Base-by-base conservation (phyloP, 2,113 vertebrate genomes). In the Mus spicilegus region DNA sequence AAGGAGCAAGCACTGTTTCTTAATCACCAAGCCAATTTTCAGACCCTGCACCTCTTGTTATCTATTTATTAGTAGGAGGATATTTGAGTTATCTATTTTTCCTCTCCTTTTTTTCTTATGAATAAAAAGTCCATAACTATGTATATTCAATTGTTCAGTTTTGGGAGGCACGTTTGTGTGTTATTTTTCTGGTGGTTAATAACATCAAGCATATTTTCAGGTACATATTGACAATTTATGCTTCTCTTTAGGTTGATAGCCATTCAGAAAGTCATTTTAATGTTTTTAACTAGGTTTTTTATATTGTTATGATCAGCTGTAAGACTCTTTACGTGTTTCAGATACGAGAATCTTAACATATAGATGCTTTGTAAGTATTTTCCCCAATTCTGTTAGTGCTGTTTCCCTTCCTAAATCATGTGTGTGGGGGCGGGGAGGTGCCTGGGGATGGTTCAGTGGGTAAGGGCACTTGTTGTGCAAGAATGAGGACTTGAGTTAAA, bases 321-420 rank as follows among this genome's bases (percentile, higher is more conserved):
- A 87, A 94, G 56, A 61, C 17, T 85, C 54, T 49, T 89, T 76
- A 36, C 13, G 39, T 58, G 84, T 81, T 95, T 76, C 69, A 84
- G 3, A 75, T 69, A 12, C 13, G 69, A 70, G 14, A 61, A 42
- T 1, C 1, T 94, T 56, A 69, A 46, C 22, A 91, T 12, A 78
- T 63, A 76, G 14, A 73, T 75, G 7, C 67, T 81, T 94, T 94
- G 22, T 19, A 94, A 61, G 54, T 76, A 28, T 87, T 76, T 56
- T 58, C 12, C 1, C 7, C 19, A 75, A 20, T 63, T 90, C 33
- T 73, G 10, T 56, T 36, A 49, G 20, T 54, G n/a, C 39, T 75
- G 7, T 75, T 42, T 42, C 19, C 19, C 72, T 75, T 75, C 42
- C 39, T 75, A 24, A 42, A 75, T 75, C 4, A 9, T 42, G 42